These are phyloP conservation scores for Helostoma temminkii DNA, from an alignment of 2,797 vertebrate genomes.

Conservation along the genomic window DNA sequence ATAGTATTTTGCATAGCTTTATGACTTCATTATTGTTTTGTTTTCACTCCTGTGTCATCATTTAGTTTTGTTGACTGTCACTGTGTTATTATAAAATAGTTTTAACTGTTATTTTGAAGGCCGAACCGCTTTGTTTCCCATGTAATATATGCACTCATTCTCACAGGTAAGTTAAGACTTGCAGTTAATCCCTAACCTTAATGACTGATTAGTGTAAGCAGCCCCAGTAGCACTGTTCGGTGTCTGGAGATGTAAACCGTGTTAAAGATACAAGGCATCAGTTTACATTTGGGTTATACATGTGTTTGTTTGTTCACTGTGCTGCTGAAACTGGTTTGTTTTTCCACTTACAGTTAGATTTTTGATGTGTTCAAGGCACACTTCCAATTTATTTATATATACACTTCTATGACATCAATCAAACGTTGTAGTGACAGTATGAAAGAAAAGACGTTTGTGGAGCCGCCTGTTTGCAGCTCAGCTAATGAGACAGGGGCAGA, in stretches of 20 bases:
- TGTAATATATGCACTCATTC: background rate
- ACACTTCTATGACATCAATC: conserved; percentile 24
- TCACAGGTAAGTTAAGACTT: background rate
- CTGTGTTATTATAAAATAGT: too few species aligned
- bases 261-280: background rate
- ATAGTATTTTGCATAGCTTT: too few species aligned
- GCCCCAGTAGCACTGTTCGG: background rate
- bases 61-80: too few species aligned
- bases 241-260: background rate
- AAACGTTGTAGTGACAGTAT: conserved; percentile 28
- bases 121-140: background rate
- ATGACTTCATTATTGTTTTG: too few species aligned
- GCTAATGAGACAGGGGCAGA: conserved; percentile 44
- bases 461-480: conserved; percentile 15
- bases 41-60: too few species aligned
- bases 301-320: background rate
- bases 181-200: background rate
- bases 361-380: background rate
- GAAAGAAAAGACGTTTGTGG: conserved; percentile 19
- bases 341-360: background rate
- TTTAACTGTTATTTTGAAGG: background rate
- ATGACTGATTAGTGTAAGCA: background rate
- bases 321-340: background rate
- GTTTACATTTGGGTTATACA: background rate
- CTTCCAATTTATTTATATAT: conserved; percentile 3